phyloP scores from a whole-genome alignment of 2,113 vertebrate genomes.

The Dendrocopos noguchii region DNA sequence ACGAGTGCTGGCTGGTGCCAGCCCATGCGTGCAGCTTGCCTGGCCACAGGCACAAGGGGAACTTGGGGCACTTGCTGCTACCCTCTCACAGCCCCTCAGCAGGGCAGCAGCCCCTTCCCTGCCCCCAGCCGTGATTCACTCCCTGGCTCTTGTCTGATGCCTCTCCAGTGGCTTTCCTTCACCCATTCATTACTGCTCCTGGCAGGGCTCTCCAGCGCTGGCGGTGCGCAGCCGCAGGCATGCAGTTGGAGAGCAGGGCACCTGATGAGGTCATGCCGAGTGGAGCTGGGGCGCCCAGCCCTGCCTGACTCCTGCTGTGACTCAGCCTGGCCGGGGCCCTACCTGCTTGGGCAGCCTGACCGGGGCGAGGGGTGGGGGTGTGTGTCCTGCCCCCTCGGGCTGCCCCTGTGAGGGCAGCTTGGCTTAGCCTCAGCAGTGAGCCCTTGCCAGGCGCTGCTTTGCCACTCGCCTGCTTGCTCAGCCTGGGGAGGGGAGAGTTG shows the following conservation, averaged over 20 bases:
- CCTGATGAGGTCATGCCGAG: constrained; percentile 40
- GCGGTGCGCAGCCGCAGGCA: neutral
- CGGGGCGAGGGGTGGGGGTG: rapidly evolving
- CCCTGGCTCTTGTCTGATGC: neutral
- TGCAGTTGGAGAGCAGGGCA: constrained; percentile 18
- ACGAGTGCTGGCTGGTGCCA: neutral
- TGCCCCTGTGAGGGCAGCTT: rapidly evolving
- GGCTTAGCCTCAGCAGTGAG: neutral
- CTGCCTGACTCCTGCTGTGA: constrained; percentile 12
- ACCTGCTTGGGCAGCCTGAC: neutral
- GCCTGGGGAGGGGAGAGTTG: neutral
- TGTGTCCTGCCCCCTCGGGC: neutral
- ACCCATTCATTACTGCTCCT: neutral
- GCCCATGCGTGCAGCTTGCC: neutral
- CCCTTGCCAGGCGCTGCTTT: neutral
- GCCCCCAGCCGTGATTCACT: neutral
- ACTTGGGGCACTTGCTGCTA: neutral
- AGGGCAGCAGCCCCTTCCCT: neutral
- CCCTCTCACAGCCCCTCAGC: neutral
- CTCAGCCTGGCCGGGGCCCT: neutral
- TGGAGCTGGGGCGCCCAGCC: neutral
- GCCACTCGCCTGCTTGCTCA: neutral
- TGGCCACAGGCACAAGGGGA: rapidly evolving
- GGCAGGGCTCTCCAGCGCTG: constrained; percentile 12
- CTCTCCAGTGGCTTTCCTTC: neutral